Evolutionary conservation across 2,113 vertebrate genomes (phyloP), one percentile per base, ranked within the genome.

Genomic region (Notechis scutatus): DNA sequence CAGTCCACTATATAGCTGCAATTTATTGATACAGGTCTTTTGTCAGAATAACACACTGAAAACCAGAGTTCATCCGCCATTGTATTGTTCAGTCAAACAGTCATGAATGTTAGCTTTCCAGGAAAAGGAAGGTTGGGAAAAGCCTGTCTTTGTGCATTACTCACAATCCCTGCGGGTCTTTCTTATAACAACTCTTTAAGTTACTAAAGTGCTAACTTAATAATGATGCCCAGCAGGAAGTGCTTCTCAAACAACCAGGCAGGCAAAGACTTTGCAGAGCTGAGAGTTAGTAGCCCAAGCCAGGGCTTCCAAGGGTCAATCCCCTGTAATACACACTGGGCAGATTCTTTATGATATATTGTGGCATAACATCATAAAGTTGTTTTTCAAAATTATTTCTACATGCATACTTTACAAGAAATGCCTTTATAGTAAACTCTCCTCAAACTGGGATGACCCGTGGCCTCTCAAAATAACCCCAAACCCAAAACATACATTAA

Each of bases 21-120:
- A 57, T 74, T 91, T 74, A 87, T 87, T 74, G 8, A 8, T 85
- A 0, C 45, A 2, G 4, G 95, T 95, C 59, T 93, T 81, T 81
- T 81, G 74, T 81, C 18, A 81, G 34, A 81, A 42, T 20, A 39
- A 34, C 69, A 81, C 20, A 81, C 39, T 81, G n/a, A 81, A 81
- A 81, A 20, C n/a, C 69, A 20, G n/a, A 74, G n/a, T n/a, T 74
- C 61, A 69, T 39, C 5, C 2, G 10, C 34, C 18, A 39, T 9
- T 42, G 74, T 23, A 20, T 81, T 42, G 34, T 81, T 81, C 34
- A 81, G 20, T 81, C 34, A 81, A 18, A 39, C 3, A 81, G 34
- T 81, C n/a, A 18, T 81, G 69, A 81, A 20, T 21, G 69, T 39
- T 81, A 81, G 69, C 18, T 81, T 81, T 81, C 69, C 6, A 39